phyloP scores from a whole-genome alignment of 64 coral and sea anemone species.

The Montipora cactus region DNA sequence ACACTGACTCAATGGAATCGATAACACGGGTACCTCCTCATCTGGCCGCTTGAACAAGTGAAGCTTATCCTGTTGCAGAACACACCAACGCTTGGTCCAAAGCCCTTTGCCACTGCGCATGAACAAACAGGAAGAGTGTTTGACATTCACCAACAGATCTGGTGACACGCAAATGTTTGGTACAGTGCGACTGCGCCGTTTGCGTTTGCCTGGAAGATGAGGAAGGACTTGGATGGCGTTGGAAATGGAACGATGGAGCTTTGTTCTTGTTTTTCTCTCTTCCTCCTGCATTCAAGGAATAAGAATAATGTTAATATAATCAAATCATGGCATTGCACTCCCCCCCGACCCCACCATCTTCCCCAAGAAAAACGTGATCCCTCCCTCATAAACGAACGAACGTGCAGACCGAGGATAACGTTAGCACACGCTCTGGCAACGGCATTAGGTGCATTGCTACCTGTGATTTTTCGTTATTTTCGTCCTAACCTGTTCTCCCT shows the following conservation, averaged over 20 bases:
- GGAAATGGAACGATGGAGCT: conserved; percentile 72
- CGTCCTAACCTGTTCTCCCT: conserved; percentile 49
- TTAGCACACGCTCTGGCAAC: too few relatives aligned
- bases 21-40: conserved; percentile 50
- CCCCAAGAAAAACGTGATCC: background rate
- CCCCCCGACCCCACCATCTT: background rate
- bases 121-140: conserved; percentile 77
- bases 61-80: conserved; percentile 78
- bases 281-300: background rate
- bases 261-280: conserved; percentile 45
- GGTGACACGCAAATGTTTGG: conserved; percentile 62
- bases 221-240: conserved; percentile 60
- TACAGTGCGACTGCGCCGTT: conserved; percentile 79
- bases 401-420: too few relatives aligned
- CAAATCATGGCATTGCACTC: too few relatives aligned
- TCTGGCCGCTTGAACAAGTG: conserved; percentile 78
- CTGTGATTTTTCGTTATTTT: too few relatives aligned
- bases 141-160: conserved; percentile 71
- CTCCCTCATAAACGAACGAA: too few relatives aligned
- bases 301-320: background rate
- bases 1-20: conserved; percentile 42
- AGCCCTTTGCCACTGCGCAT: conserved; percentile 63
- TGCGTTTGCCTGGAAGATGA: conserved; percentile 48
- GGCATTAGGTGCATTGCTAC: too few relatives aligned
- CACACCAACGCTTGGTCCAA: conserved; percentile 88